A percentile compares a stretch with the other conserved stretches of the same genome.
phyloP scores from a whole-genome alignment of 1,140 invertebrate species.

The Campodea augens region DNA sequence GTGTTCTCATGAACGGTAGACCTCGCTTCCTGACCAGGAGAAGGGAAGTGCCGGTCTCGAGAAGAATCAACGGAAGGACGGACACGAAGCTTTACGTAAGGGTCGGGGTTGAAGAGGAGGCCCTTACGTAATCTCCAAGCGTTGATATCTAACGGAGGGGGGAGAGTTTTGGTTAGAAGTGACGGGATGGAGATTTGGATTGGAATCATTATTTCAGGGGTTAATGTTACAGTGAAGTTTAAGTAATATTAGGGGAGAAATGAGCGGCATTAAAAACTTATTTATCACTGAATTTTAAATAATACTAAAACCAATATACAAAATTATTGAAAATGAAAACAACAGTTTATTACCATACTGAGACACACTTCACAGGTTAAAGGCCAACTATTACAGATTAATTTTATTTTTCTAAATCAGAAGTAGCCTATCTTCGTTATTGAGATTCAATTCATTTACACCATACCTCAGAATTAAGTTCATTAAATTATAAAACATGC shows the following conservation, averaged over 20 bases:
- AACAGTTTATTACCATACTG: no score
- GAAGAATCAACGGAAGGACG: conserved; percentile 20
- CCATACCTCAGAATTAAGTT: no score
- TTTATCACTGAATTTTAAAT: neutral
- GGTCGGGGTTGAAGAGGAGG: conserved; percentile 33
- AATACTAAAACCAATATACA: neutral
- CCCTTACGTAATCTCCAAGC: conserved; percentile 28
- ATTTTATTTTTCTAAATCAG: no score
- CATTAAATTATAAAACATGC: no score
- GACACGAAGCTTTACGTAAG: conserved; percentile 28
- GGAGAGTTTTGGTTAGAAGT: neutral
- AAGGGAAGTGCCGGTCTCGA: conserved; percentile 17
- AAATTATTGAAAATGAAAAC: no score
- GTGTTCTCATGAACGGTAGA: conserved; percentile 24
- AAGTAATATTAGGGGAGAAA: neutral
- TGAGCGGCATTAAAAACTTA: neutral
- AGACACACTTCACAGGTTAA: no score
- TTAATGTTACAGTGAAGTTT: neutral
- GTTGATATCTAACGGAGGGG: conserved; percentile 21
- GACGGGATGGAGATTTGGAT: neutral
- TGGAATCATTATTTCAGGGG: neutral
- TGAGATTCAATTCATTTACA: no score
- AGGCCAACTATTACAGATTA: no score
- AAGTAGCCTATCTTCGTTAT: no score
- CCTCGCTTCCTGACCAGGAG: conserved; percentile 25